Conservation (phyloP, 2,888 invertebrate species). For the Caenorhabditis imperialis region DNA sequence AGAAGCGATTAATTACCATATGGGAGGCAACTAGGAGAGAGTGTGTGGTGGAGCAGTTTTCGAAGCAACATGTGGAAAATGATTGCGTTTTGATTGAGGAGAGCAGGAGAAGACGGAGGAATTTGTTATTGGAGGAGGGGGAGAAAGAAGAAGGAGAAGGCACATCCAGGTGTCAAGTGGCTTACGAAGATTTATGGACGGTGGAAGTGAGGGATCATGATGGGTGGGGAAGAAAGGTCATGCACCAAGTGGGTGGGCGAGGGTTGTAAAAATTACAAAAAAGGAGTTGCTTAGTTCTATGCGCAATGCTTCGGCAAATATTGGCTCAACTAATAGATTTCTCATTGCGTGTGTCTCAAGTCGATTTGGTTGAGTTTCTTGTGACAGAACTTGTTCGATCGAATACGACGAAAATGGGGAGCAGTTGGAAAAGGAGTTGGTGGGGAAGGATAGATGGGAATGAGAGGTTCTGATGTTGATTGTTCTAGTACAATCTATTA, state of each 20-base stretch:
- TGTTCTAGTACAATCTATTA: no score
- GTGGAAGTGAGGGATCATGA: not conserved
- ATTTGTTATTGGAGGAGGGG: constrained; percentile 43
- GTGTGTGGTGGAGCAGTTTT: constrained; percentile 1
- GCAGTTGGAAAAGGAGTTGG: no score
- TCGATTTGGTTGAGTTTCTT: constrained; percentile 36
- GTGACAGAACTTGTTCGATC: constrained; percentile 14
- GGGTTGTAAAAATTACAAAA: not conserved
- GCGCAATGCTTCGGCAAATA: constrained; percentile 42
- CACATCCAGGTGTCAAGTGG: constrained; percentile 46
- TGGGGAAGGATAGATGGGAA: no score
- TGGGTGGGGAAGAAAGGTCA: constrained; percentile 15
- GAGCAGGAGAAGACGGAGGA: not conserved
- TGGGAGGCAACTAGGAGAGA: constrained; percentile 4
- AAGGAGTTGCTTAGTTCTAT: constrained; percentile 26
- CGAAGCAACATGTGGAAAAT: constrained; percentile 36
- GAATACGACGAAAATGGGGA: no score
- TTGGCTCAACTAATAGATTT: constrained; percentile 56
- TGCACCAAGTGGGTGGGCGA: constrained; percentile 11
- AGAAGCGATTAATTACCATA: constrained; percentile 43
- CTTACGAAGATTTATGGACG: constrained; percentile 37
- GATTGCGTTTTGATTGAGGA: constrained; percentile 39
- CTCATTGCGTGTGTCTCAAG: constrained; percentile 13
- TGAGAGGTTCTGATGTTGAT: no score
- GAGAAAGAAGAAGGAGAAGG: constrained; percentile 4